These are phyloP conservation scores for Antidorcas marsupialis DNA, from an alignment of 2,113 vertebrate genomes.

Conservation along the genomic window DNA sequence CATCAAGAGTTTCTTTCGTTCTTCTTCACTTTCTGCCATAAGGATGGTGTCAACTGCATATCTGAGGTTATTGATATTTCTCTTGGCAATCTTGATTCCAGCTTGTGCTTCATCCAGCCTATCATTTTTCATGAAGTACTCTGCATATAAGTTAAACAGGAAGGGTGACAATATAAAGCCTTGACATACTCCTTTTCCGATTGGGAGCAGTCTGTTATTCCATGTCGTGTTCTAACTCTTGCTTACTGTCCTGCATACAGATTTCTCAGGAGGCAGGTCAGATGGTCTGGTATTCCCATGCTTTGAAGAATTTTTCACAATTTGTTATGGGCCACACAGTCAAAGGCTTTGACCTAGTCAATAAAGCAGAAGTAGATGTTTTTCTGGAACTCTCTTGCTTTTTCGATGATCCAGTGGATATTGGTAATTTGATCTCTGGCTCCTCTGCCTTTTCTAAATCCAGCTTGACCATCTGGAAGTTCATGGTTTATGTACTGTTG, in stretches of 20 bases:
- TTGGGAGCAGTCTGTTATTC: not conserved
- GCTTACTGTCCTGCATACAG: not conserved
- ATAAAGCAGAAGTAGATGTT: not conserved
- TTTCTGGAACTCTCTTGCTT: not conserved
- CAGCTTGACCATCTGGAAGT: not conserved
- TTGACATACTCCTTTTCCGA: not conserved
- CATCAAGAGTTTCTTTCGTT: not conserved
- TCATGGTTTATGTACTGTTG: not conserved
- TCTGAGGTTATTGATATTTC: not conserved
- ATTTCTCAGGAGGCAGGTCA: not conserved
- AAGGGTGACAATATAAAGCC: not conserved
- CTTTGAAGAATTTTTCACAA: not conserved
- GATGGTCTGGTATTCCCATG: not conserved
- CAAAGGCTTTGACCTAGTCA: not conserved
- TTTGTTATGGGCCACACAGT: not conserved
- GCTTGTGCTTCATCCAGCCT: not conserved
- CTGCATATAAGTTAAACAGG: not conserved
- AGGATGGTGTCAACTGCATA: not conserved
- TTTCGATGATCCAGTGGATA: fast-evolving
- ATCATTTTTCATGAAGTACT: not conserved
- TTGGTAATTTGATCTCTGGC: not conserved
- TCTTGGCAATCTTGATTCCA: not conserved
- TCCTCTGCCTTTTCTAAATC: not conserved
- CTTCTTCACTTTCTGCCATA: not conserved
- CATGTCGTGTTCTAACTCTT: not conserved